Evolutionary conservation across 2,113 vertebrate species (phyloP), one percentile per base, ranked within the genome.

Genomic region (Macrotis lagotis): DNA sequence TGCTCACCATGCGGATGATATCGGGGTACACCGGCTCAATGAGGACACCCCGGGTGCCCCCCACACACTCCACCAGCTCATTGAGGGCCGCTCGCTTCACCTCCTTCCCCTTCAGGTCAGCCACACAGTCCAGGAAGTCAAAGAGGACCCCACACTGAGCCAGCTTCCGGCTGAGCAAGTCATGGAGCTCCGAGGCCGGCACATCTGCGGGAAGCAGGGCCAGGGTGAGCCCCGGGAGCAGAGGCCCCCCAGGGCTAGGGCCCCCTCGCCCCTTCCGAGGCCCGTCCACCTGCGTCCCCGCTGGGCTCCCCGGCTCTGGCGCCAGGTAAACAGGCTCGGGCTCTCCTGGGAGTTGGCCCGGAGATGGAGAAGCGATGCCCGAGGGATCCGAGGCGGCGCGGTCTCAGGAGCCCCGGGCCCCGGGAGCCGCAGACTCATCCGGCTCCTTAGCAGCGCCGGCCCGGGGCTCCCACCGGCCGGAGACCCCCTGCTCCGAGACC

Each of bases 61-160:
- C 99, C 97, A 99, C 99, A 25, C 99, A 99, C 97, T 99, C 99
- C 98, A 99, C 99, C 98, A 99, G 99, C 96, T 99, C 99, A 1
- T 99, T 99, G 94, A 99, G 99, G 0, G 99, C 99, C 0, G 99
- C 99, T 28, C 99, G 98, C 97, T 99, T 99, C 98, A 99, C 99
- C 98, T 99, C 99, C 98, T 99, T 99, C 92, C 99, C 99, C 98
- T 99, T 99, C 92, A 99, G 98, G 98, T 99, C 99, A 0, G 99
- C 99, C 93, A 99, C 99, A 53, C 99, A 99, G 98, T 99, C 99
- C 98, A 99, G 98, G 98, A 99, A 99, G 98, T 99, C 99, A 53
- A 99, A 99, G 95, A 99, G 98, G 96, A 99, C 99, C 90, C 99
- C 99, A 95, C 99, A 99, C 97, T 99, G 99, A 98, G 99, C 99